Evolutionary conservation across 2,888 invertebrate genomes (phyloP).

Genomic region (Scrobipalpa costella): DNA sequence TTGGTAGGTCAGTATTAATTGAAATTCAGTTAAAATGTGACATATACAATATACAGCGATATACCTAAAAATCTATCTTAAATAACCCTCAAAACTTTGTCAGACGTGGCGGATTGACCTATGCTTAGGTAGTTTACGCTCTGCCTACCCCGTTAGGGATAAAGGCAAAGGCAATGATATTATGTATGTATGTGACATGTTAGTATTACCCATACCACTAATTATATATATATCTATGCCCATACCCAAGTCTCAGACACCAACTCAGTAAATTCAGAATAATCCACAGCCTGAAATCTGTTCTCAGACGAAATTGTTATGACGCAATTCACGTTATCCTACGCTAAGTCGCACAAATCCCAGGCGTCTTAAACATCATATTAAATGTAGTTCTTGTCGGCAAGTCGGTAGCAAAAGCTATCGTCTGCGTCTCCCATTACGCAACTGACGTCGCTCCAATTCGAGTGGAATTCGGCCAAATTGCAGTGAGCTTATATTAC

Average conservation of each 20-base stretch:
- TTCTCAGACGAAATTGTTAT: background rate
- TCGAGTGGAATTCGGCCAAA: conserved; percentile 41
- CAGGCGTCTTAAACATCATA: conserved; percentile 10
- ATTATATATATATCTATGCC: too few species aligned
- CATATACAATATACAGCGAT: too few species aligned
- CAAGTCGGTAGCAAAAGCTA: conserved; percentile 22
- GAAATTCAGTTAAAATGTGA: too few species aligned
- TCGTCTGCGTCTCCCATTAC: conserved; percentile 12
- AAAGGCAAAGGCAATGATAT: too few species aligned
- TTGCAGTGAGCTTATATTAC: conserved; percentile 26
- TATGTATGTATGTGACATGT: background rate
- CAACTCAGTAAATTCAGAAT: background rate
- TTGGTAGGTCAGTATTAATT: background rate
- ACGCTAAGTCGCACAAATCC: background rate
- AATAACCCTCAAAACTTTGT: too few species aligned
- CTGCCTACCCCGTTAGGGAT: too few species aligned
- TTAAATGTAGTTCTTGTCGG: conserved; percentile 17
- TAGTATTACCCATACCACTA: too few species aligned
- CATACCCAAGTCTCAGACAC: too few species aligned
- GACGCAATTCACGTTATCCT: conserved; percentile 16
- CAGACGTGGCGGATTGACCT: too few species aligned
- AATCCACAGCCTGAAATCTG: background rate
- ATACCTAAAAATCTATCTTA: too few species aligned
- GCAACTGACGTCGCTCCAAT: conserved; percentile 23
- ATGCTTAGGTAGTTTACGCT: too few species aligned